Base-by-base conservation (phyloP, 2,797 vertebrate species). In the Chlorospingus flavigularis region DNA sequence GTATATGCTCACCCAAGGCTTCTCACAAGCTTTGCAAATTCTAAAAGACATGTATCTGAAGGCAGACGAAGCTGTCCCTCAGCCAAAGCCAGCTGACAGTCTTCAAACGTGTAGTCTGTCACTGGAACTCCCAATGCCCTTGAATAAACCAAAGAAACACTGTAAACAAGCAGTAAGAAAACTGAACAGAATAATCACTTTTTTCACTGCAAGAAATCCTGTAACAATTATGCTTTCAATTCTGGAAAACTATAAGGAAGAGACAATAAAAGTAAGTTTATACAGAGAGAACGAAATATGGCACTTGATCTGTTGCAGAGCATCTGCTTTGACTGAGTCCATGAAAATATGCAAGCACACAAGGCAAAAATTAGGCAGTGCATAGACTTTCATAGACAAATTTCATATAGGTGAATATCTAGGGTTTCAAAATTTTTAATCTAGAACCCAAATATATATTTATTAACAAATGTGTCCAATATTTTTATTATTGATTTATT, bases 21-120 rank as follows among this genome's bases (percentile, higher is more conserved):
- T 96, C 99, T 98, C 94, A 99, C 98, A 42, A 99, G 99, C 97
- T 98, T 98, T 96, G 99, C 99, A 88, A 99, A 99, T 97, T 99
- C 99, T 91, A 99, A 92, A 61, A 99, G 98, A 97, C 99, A 99
- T 0, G 99, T 99, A 97, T 99, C 98, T 37, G 98, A 98, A n/a
- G 99, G 99, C 33, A 99, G 98, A 47, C 98, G 98, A 83, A 99
- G 98, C 89, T 99, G 99, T 95, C 99, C 99, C 93, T 99, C 99
- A 14, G 99, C 99, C 98, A 99, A 98, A 91, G 99, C 99, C 93
- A 99, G 98, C 98, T 99, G 99, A 98, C 99, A 99, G 97, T 99
- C 99, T 98, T 99, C 99, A 96, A 99, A 99, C 4, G 99, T 99
- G 96, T 99, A 99, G 97, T 99, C 99, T 17, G 99, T 99, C 95